Conservation (phyloP, 30 jellyfish, hydroid and myxozoan species). For the Phacellophora camtschatica region DNA sequence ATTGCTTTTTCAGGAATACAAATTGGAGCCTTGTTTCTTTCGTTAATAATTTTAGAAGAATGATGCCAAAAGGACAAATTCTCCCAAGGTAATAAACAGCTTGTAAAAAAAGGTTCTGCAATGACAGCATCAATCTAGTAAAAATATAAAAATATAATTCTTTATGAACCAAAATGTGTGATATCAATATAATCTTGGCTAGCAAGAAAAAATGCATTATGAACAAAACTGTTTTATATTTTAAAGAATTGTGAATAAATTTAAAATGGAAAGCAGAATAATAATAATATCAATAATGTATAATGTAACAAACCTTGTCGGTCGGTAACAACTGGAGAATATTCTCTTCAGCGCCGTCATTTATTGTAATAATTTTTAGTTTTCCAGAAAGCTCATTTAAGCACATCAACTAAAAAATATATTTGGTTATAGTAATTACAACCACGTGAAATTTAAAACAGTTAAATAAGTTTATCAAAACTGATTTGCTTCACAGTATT, state of each 20-base stretch:
- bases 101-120: constrained; percentile 74
- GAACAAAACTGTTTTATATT: too few relatives aligned
- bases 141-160: too few relatives aligned
- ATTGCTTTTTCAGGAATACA: constrained; percentile 28
- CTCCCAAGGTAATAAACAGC: constrained; percentile 86
- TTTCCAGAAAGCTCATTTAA: constrained; percentile 5
- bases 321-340: background rate
- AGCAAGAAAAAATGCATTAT: too few relatives aligned
- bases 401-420: background rate
- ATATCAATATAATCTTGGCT: too few relatives aligned
- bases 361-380: background rate
- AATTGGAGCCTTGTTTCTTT: background rate
- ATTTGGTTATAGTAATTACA: too few relatives aligned
- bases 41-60: background rate
- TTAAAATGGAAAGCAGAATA: too few relatives aligned
- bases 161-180: too few relatives aligned
- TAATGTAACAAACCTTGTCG: background rate
- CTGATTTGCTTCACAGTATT: too few relatives aligned
- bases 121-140: constrained; percentile 41
- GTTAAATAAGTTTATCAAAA: too few relatives aligned
- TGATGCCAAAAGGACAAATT: constrained; percentile 56
- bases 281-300: too few relatives aligned
- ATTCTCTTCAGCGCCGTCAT: background rate
- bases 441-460: too few relatives aligned
- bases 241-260: too few relatives aligned